phyloP scores from a whole-genome alignment of 2,797 vertebrate species.

The Mus spretus region DNA sequence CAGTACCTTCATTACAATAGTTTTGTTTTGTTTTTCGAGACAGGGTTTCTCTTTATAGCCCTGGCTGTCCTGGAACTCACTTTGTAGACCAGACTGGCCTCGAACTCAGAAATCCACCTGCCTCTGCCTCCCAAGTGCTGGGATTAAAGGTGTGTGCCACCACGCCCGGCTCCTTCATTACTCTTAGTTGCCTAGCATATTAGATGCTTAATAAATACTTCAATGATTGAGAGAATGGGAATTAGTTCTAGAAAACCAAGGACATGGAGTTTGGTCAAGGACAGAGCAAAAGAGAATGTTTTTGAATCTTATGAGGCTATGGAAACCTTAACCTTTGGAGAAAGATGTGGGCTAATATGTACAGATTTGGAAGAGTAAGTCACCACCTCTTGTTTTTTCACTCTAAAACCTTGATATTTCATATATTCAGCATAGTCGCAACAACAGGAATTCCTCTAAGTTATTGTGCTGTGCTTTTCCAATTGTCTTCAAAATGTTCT shows the following conservation, averaged over 20 bases:
- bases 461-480: not conserved
- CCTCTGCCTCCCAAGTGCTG: too few species aligned
- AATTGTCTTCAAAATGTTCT: constrained; percentile 23
- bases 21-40: too few species aligned
- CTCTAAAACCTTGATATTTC: not conserved
- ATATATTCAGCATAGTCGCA: not conserved
- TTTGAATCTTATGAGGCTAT: not conserved
- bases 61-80: too few species aligned
- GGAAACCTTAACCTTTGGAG: too few species aligned
- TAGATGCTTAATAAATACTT: constrained; percentile 20
- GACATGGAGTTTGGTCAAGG: not conserved
- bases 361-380: not conserved
- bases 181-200: not conserved
- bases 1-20: not conserved
- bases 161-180: not conserved
- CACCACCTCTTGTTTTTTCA: not conserved
- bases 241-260: not conserved
- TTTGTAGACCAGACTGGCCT: too few species aligned
- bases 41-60: too few species aligned
- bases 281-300: constrained; percentile 25
- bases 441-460: not conserved
- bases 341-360: not conserved
- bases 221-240: constrained; percentile 2
- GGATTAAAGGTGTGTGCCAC: too few species aligned
- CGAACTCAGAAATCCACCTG: too few species aligned